Conservation (phyloP, 2,113 vertebrate species). For the Petromus typicus region DNA sequence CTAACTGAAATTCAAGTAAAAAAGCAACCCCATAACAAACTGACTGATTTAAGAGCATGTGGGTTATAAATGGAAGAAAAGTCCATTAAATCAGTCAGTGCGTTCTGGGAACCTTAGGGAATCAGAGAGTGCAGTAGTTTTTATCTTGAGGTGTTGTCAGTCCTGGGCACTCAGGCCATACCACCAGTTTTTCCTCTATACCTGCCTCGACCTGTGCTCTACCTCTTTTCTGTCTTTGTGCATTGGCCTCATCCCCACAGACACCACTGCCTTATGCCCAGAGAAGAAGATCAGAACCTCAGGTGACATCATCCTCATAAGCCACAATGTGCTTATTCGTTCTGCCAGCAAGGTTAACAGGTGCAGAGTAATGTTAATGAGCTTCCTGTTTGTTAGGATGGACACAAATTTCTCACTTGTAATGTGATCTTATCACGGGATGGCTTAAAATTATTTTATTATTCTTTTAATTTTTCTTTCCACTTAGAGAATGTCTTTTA, state of each 20-base stretch:
- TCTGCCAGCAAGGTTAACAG: background rate
- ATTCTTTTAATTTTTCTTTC: slow-evolving; percentile 6
- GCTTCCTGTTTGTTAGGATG: background rate
- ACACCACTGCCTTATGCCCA: background rate
- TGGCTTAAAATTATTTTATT: background rate
- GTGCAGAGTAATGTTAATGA: background rate
- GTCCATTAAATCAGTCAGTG: background rate
- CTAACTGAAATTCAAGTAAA: background rate
- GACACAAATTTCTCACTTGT: background rate
- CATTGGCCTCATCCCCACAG: background rate
- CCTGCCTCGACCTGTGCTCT: background rate
- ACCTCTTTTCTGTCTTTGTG: background rate
- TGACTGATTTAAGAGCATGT: background rate
- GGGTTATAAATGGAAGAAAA: background rate
- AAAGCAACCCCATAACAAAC: background rate
- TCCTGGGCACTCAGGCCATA: background rate
- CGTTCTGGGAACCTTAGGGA: background rate
- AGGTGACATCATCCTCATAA: background rate
- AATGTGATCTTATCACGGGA: background rate
- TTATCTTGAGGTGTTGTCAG: background rate
- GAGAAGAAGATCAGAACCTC: background rate
- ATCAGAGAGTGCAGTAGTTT: background rate
- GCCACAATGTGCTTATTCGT: background rate
- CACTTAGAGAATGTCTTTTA: background rate
- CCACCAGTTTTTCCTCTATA: background rate